Base-by-base conservation (phyloP, 2,888 invertebrate genomes). In the Calameuta idolon region DNA sequence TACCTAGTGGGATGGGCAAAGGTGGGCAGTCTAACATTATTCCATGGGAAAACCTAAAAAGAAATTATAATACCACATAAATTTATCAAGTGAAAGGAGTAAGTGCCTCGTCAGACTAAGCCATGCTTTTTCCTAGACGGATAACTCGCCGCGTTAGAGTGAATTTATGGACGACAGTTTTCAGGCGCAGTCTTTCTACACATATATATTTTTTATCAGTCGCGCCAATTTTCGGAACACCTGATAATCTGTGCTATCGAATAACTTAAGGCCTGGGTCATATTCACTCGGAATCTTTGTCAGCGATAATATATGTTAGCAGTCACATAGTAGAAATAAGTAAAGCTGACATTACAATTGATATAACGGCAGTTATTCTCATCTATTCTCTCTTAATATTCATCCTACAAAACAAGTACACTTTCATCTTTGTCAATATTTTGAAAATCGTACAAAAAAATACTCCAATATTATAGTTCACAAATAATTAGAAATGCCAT, bases 1-100 rank as follows among this genome's bases (percentile, higher is more conserved):
- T 98, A 98, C 84, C 96, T 95, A 85, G 95, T 94, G 23, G 98
- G 98, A 89, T 95, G 94, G 71, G 96, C 94, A 90, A 95, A 96
- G 69, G 94, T 94, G 0, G 98, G 98, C 84, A 98, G 93, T 82
- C 97, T 93, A 85, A 95, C 93, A 88, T 95, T 94, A 87, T 95
- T 93, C 96, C 96, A 96, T 79, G 96, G 96, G 90, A 96, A 96
- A 82, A 94, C 93, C 92, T 96, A 94, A 55, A 55, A 55, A 37
- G 15, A 37, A 37, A 37, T 37, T 37, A 37, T 37, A 37, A 9
- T 9, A 23, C 55, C 23, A 55, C 55, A 23, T 55, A 55, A 55
- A 55, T 55, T 55, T 23, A 55, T 55, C 9, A 55, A 55, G 40
- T 40, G 1, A 40, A 40, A 15, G 40, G 15, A 4, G 37, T 37